Conservation (phyloP, 2,113 vertebrate species). For the Seriola aureovittata region DNA sequence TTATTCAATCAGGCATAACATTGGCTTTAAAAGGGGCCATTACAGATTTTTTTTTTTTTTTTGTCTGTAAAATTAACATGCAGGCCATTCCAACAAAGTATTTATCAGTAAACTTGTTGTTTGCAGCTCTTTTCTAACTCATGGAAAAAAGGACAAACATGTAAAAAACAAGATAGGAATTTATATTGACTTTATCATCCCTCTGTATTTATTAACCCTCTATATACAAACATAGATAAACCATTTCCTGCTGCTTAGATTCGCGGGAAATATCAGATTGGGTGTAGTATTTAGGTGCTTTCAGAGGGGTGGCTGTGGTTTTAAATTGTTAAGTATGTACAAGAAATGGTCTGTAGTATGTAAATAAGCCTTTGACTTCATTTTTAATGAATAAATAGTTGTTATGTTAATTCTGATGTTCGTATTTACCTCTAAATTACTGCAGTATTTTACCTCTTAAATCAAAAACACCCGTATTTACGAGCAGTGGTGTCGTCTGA, state of each 20-base stretch:
- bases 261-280: constrained; percentile 60
- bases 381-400: accelerated
- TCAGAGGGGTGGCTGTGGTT: not conserved
- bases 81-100: too few relatives aligned
- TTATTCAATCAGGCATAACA: too few relatives aligned
- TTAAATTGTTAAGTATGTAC: not conserved
- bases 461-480: not conserved
- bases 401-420: accelerated
- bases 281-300: not conserved
- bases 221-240: not conserved
- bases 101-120: too few relatives aligned
- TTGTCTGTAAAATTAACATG: too few relatives aligned
- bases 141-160: too few relatives aligned
- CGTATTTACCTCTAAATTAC: not conserved
- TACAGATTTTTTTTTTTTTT: too few relatives aligned
- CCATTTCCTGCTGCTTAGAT: not conserved
- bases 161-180: too few relatives aligned
- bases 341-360: accelerated
- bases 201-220: too few relatives aligned
- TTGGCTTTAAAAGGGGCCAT: too few relatives aligned
- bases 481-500: constrained; percentile 48
- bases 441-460: accelerated
- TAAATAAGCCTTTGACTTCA: accelerated
- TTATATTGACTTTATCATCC: too few relatives aligned
- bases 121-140: too few relatives aligned